Conservation (phyloP, 2,888 invertebrate genomes). For the Piscicola geometra region DNA sequence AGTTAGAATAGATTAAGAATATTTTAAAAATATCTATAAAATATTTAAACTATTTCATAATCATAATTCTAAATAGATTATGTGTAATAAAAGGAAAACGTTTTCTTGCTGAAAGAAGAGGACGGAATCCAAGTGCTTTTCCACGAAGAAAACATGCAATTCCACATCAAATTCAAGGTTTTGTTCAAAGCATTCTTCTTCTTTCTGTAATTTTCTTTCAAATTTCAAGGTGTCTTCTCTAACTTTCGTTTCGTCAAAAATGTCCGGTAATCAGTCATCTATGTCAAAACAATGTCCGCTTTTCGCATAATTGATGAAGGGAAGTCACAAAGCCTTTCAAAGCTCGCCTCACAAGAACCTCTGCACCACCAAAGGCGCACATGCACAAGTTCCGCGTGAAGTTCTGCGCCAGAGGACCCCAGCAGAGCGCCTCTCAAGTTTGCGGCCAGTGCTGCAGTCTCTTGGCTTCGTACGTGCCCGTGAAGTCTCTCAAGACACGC, state of each 20-base stretch:
- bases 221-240: no score
- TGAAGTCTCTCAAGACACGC: not conserved
- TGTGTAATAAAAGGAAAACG: conserved; percentile 1
- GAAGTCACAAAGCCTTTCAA: no score
- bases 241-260: no score
- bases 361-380: conserved; percentile 1
- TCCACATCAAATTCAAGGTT: conserved; percentile 16
- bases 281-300: not conserved
- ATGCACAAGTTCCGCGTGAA: conserved; percentile 26
- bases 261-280: no score
- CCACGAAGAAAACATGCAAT: conserved; percentile 23
- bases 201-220: not conserved
- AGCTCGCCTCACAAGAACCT: no score
- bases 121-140: conserved; percentile 16
- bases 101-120: not conserved
- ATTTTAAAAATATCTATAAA: no score
- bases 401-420: not conserved
- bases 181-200: not conserved
- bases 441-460: not conserved
- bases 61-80: not conserved
- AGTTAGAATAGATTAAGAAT: no score
- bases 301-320: no score
- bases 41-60: no score
- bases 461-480: conserved; percentile 13
- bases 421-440: not conserved